Evolutionary conservation across 1,140 invertebrate species (phyloP), one percentile per base, ranked within the genome.

Genomic region (Temnothorax longispinosus): DNA sequence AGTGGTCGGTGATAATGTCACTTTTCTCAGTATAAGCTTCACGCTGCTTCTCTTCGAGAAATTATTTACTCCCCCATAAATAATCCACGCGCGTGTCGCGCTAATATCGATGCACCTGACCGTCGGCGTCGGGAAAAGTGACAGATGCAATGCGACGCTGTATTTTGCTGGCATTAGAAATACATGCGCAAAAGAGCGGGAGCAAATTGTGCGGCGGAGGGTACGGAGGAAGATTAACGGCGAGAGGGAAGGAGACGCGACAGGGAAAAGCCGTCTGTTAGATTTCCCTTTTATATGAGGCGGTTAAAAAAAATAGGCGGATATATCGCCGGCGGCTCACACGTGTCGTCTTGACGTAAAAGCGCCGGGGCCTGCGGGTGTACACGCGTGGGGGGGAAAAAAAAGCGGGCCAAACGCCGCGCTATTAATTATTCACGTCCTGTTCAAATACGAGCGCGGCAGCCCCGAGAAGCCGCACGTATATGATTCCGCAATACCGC

Each of bases 321-420:
- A 92, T 90, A 91, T 92, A 94, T 94, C 92, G 86, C 89, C 64
- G 93, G 91, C 93, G 89, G 89, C 84, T 80, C 90, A 93, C 93
- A 93, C 93, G 93, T 93, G 93, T 94, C 64, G 85, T 86, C 78
- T 85, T 85, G 84, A 86, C 86, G 87, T 92, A 92, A 92, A 93
- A 90, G 77, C 82, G 62, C 88, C 44, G 15, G 67, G 27, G 72
- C n/a, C n/a, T n/a, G n/a, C 69, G 71, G 78, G 77, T 89, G 67
- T 60, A 44, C 52, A 69, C 47, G 38, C 21, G 65, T 44, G 50
- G 32, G 27, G 27, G 27, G 27, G 27, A 1, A 82, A 58, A 58
- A 74, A 75, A 91, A 87, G 56, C 87, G n/a, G 84, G 89, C 82
- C 89, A 87, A 27, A 87, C 87, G 77, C 72, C 62, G 75, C 65